Conservation (phyloP, 2,113 vertebrate species). For the Phylloscopus trochilus region DNA sequence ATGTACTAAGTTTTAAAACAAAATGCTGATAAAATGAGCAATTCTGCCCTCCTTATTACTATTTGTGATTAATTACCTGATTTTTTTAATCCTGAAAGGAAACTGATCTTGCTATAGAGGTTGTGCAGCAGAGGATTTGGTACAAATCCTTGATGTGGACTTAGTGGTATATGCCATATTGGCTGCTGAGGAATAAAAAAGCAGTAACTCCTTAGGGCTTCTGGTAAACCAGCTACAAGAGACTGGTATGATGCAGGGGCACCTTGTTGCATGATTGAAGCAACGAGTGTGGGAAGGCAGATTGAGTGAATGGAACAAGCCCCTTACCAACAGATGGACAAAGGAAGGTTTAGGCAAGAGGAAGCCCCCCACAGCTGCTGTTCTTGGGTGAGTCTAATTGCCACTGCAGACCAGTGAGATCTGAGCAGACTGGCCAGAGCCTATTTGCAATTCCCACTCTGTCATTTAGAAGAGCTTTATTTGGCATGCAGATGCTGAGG, state of each 20-base stretch:
- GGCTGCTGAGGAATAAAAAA: background rate
- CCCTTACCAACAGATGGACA: background rate
- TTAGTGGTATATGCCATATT: fast-evolving
- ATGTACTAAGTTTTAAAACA: background rate
- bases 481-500: slow-evolving; percentile 22
- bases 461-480: slow-evolving; percentile 70
- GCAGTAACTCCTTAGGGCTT: background rate
- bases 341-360: slow-evolving; percentile 22
- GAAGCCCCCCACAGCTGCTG: background rate
- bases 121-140: background rate
- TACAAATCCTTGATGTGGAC: background rate
- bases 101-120: background rate
- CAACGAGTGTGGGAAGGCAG: background rate
- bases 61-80: background rate
- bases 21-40: background rate
- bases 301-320: background rate
- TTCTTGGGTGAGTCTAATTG: background rate
- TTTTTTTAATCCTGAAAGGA: background rate
- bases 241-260: fast-evolving
- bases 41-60: background rate
- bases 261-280: background rate
- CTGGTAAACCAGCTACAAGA: background rate
- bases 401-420: slow-evolving; percentile 18
- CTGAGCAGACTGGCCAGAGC: background rate
- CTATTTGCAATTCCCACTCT: slow-evolving; percentile 54